A percentile compares a stretch with the other conserved stretches of the same genome.
Conservation (phyloP, 1,140 invertebrate genomes). For the Gonioctena quinquepunctata region DNA sequence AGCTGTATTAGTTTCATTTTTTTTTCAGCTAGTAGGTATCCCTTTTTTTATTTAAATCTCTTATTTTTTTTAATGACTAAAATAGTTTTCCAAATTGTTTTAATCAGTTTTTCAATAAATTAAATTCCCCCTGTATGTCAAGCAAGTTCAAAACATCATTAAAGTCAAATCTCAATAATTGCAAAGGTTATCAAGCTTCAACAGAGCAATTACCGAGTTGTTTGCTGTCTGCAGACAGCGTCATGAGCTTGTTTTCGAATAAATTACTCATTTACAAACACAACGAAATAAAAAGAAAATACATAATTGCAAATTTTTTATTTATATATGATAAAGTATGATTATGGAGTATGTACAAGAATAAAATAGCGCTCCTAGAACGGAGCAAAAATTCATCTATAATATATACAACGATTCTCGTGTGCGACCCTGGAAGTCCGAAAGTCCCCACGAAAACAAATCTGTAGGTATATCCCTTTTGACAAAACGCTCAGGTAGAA, state of each 20-base stretch:
- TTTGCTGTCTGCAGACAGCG: not conserved
- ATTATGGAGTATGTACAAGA: conserved; percentile 43
- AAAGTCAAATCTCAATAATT: not conserved
- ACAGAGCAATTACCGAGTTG: not conserved
- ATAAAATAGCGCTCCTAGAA: conserved; percentile 46
- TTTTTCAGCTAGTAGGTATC: too few relatives aligned
- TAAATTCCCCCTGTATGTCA: too few relatives aligned
- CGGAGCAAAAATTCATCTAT: conserved; percentile 27
- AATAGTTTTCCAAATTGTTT: too few relatives aligned
- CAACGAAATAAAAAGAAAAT: conserved; percentile 22
- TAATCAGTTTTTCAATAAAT: too few relatives aligned
- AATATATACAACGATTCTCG: conserved; percentile 6
- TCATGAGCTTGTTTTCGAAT: too few relatives aligned
- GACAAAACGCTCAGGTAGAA: conserved; percentile 10
- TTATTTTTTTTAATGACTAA: too few relatives aligned
- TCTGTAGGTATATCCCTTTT: not conserved
- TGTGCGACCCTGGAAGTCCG: conserved; percentile 2
- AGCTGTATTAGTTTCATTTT: too few relatives aligned
- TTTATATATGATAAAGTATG: conserved; percentile 43
- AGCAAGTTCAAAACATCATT: not conserved
- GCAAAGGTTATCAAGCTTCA: not conserved
- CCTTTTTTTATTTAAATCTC: too few relatives aligned
- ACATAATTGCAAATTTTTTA: conserved; percentile 26
- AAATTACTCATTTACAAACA: too few relatives aligned
- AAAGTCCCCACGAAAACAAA: not conserved